Evolutionary conservation across 1,140 invertebrate genomes (phyloP), one percentile per base, ranked within the genome.

Genomic region (Oppia nitens): DNA sequence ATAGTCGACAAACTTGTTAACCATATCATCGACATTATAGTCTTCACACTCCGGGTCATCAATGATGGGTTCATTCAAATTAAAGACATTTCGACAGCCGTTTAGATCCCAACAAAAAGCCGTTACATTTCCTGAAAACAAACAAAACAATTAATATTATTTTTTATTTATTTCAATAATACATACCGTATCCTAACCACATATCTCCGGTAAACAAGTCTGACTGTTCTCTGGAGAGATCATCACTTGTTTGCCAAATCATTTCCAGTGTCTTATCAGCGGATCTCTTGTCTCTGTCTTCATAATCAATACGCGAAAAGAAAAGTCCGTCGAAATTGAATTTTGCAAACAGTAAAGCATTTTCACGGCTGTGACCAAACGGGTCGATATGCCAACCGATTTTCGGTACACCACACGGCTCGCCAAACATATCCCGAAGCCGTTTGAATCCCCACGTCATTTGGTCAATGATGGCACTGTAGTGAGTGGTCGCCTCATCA

Each of bases 391-490:
- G 80, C 79, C 87, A 81, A 2, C 72, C 78, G 26, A 79, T 70
- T 59, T 72, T 71, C 3, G 80, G 78, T 51, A 71, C 59, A 4
- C 68, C 78, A 68, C 77, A 81, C n/a, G n/a, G n/a, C 20, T 71
- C 68, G 12, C 81, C 80, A 68, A 81, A 82, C 68, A 85, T 84
- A 28, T 76, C 66, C 29, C 74, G 66, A 6, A 82, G 65, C 57
- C 73, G 76, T 40, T 74, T 66, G 54, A 79, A 68, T 23, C 79
- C 79, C 0, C 78, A 64, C 17, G 77, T 86, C n/a, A 96, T 91
- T 71, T 98, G 91, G 72, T 98, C 92, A 28, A 98, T 83, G 14
- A 90, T 83, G 20, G 85, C 87, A 62, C 87, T 85, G 70, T 98
- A 98, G 68, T 97, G 87, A 0, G 85, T 81, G 0, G 80, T 75